Conservation (phyloP, 2,113 vertebrate species). For the Lasiurus borealis region DNA sequence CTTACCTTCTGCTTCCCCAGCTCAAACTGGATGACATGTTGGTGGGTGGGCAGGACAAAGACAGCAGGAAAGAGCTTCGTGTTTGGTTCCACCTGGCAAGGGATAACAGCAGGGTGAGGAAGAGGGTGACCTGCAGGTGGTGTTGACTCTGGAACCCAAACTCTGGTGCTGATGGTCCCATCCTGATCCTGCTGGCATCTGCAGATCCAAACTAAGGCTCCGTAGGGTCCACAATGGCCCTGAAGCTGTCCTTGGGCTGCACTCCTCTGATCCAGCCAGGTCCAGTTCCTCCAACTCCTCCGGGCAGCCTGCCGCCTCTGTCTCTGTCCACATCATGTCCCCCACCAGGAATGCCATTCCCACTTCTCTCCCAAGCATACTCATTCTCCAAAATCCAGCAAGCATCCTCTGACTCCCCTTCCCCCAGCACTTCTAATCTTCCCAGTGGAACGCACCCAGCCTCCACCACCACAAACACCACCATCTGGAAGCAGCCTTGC, state of each 20-base stretch:
- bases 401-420: neutral
- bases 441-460: neutral
- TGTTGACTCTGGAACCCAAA: neutral
- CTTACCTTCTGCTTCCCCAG: constrained; percentile 96
- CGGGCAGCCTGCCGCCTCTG: neutral
- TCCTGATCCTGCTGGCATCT: neutral
- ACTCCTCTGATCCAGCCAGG: neutral
- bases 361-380: neutral
- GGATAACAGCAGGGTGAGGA: neutral
- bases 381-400: neutral
- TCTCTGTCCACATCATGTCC: neutral
- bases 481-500: neutral
- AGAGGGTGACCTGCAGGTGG: neutral
- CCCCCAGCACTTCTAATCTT: neutral
- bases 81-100: constrained; percentile 95
- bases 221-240: neutral
- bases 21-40: constrained; percentile 95
- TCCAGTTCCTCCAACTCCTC: neutral
- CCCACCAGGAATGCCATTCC: neutral
- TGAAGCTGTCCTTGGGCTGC: neutral
- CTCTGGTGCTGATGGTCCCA: neutral
- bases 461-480: neutral
- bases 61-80: constrained; percentile 96
- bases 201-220: neutral
- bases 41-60: constrained; percentile 92